A percentile compares a stretch with the other conserved stretches of the same genome.
Conservation (phyloP, 2,797 vertebrate genomes). For the Psittacula echo region DNA sequence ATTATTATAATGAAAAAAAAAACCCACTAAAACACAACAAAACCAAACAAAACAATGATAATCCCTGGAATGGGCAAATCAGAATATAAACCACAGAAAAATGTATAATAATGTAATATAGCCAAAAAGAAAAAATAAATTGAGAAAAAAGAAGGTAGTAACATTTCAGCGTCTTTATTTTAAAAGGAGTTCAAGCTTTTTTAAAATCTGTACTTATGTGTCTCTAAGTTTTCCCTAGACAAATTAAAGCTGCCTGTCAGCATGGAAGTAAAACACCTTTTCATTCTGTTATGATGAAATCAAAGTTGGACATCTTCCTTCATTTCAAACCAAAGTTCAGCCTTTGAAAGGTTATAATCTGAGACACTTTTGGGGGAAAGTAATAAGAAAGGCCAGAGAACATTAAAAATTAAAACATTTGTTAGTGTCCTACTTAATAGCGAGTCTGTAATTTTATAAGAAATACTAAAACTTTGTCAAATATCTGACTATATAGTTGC, state of each 20-base stretch:
- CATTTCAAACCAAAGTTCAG: neutral
- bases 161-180: neutral
- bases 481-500: neutral
- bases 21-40: neutral
- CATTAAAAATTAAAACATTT: neutral
- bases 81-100: neutral
- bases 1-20: neutral
- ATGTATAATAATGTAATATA: neutral
- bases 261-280: neutral
- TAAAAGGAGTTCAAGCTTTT: neutral
- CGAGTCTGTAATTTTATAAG: neutral
- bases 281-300: neutral
- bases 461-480: neutral
- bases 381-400: neutral
- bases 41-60: neutral
- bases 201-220: neutral
- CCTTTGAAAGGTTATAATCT: neutral
- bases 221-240: neutral
- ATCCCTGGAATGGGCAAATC: neutral
- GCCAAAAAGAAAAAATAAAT: rapidly evolving
- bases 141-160: neutral
- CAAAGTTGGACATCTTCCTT: neutral
- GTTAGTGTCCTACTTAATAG: neutral
- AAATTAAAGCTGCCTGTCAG: neutral
- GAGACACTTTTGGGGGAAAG: neutral